Percentiles rank a stretch among this genome's conserved stretches.
phyloP scores from a whole-genome alignment of 37 sponge, comb jelly and placozoan genomes.

The Eunapius fragilis region DNA sequence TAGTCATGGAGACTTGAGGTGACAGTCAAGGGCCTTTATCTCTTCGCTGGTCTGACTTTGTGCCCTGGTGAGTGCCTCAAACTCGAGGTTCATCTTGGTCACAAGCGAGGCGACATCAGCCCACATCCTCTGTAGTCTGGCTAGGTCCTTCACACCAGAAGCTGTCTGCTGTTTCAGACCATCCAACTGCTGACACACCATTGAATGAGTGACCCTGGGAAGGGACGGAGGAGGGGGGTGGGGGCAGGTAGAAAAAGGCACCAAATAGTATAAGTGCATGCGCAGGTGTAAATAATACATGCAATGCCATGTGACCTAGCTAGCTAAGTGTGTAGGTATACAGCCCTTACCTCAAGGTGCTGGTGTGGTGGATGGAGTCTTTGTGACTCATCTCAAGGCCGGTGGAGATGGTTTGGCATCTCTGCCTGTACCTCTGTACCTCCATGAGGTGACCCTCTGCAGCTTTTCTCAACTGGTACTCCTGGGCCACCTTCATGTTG shows the following conservation, averaged over 20 bases:
- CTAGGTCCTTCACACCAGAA: constrained; percentile 5
- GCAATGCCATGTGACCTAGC: neutral
- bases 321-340: neutral
- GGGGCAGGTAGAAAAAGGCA: no score
- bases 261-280: no score
- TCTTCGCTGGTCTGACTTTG: neutral
- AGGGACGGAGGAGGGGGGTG: neutral
- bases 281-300: no score
- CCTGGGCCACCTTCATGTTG: constrained; percentile 40
- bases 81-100: constrained; percentile 40
- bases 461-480: constrained; percentile 43
- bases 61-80: constrained; percentile 58
- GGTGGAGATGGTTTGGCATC: neutral
- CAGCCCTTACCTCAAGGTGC: constrained; percentile 32
- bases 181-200: constrained; percentile 15
- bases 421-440: constrained; percentile 40
- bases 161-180: neutral
- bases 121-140: constrained; percentile 9
- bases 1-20: constrained; percentile 4
- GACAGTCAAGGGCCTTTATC: neutral
- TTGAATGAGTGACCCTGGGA: constrained; percentile 18
- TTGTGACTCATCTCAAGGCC: constrained; percentile 14
- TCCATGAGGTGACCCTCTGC: constrained; percentile 51
- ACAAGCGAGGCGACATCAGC: constrained; percentile 22
- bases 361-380: constrained; percentile 31